A percentile compares a stretch with the other conserved stretches of the same genome.
Evolutionary conservation across 2,888 invertebrate genomes (phyloP).

Genomic region (Lissonota sp.): DNA sequence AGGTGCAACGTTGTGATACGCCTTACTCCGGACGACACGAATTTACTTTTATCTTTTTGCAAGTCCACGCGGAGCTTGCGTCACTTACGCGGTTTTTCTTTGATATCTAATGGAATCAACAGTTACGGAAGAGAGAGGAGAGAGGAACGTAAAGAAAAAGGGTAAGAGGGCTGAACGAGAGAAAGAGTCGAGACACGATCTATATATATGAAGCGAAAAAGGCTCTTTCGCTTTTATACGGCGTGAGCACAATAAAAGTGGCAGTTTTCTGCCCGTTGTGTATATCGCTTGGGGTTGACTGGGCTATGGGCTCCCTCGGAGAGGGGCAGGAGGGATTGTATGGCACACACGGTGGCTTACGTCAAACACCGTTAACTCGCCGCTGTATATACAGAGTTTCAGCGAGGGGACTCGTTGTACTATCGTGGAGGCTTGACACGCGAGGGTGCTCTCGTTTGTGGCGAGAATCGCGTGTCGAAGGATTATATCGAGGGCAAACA

Average conservation of each 20-base stretch:
- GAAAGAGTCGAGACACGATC: no score
- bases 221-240: slow-evolving; percentile 46
- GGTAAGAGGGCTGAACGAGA: background rate
- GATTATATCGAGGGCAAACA: slow-evolving; percentile 76
- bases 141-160: slow-evolving; percentile 8
- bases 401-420: slow-evolving; percentile 37
- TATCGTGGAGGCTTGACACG: slow-evolving; percentile 61
- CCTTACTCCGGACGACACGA: no score
- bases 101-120: slow-evolving; percentile 50
- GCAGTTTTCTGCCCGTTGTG: slow-evolving; percentile 71
- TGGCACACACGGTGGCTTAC: slow-evolving; percentile 60
- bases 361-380: slow-evolving; percentile 56
- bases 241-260: slow-evolving; percentile 71
- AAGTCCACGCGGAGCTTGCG: no score
- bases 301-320: slow-evolving; percentile 31
- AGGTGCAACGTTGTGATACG: no score
- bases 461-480: slow-evolving; percentile 79
- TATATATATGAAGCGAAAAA: no score
- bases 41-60: no score
- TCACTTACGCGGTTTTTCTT: background rate
- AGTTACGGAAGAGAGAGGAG: slow-evolving; percentile 60
- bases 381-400: slow-evolving; percentile 34
- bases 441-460: slow-evolving; percentile 52
- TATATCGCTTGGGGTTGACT: slow-evolving; percentile 28
- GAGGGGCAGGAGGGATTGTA: slow-evolving; percentile 13